Conservation (phyloP, 2,113 vertebrate genomes). For the Platysternon megacephalum region DNA sequence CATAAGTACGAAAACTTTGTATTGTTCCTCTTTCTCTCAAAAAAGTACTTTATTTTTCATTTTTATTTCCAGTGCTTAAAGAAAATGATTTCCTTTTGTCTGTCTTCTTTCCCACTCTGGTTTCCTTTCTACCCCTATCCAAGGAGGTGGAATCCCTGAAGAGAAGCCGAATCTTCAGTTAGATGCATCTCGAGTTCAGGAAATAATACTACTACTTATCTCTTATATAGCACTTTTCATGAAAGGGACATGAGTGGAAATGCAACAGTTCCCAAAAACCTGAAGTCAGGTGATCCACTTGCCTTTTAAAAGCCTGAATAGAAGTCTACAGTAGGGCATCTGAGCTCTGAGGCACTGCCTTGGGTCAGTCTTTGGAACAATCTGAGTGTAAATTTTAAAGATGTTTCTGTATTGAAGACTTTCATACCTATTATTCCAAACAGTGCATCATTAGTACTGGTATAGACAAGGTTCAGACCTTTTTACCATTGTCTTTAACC, state of each 20-base stretch:
- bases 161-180: not conserved
- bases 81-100: not conserved
- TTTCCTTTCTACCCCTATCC: not conserved
- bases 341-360: not conserved
- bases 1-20: not conserved
- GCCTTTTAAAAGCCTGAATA: not conserved
- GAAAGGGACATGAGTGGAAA: not conserved
- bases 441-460: not conserved
- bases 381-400: not conserved
- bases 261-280: not conserved
- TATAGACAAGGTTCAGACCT: not conserved
- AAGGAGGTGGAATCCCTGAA: not conserved
- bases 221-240: not conserved
- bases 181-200: not conserved
- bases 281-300: not conserved
- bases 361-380: not conserved
- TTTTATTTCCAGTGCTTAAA: not conserved
- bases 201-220: not conserved
- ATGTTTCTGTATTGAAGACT: not conserved
- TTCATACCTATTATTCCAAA: not conserved
- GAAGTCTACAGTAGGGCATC: not conserved
- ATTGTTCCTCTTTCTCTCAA: not conserved
- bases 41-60: not conserved
- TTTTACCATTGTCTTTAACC: not conserved
- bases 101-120: not conserved